Base-by-base conservation (phyloP, 2,797 vertebrate genomes). In the Chaetodon trifasciatus region DNA sequence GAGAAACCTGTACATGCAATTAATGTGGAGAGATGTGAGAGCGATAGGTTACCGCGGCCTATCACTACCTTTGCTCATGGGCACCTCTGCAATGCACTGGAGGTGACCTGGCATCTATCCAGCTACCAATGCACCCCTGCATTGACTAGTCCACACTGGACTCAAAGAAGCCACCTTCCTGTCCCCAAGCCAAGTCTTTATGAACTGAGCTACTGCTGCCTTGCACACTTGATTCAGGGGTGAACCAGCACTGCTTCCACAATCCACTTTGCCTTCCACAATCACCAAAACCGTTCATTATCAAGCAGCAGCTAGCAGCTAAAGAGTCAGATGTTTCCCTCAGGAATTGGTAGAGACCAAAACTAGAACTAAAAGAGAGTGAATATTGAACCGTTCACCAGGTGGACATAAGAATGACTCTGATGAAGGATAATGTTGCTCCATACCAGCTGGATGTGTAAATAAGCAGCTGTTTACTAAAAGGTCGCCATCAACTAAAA, bases 181-280 rank as follows among this genome's bases (percentile, higher is more conserved):
- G 28, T 32, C 28, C 28, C 28, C 28, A 32, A 32, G 28, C 28
- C 28, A 32, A 32, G 28, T 32, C 2, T 4, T 32, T 32, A 32
- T 32, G 28, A 32, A 32, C 28, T 32, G 28, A 32, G 28, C 28
- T 32, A 32, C 28, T 32, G 28, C 28, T 4, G 4, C 28, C 28
- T 3, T 32, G 28, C 2, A 32, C 28, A 32, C 68, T 75, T 76
- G 74, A 70, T 73, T 61, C 79, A 73, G 55, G 78, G 74, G 28
- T 66, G 61, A 56, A 57, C 13, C 35, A 35, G n/a, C 8, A 6
- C 28, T 32, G 40, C 28, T 32, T 32, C 28, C 28, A 4, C 4
- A 32, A 32, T 32, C 28, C 28, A 32, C 28, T 32, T 32, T 32
- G 28, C 4, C 19, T 60, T 9, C 19, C 19, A 35, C 55, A 39